Base-by-base conservation (phyloP, 2,888 invertebrate genomes). In the Atrina japonica region DNA sequence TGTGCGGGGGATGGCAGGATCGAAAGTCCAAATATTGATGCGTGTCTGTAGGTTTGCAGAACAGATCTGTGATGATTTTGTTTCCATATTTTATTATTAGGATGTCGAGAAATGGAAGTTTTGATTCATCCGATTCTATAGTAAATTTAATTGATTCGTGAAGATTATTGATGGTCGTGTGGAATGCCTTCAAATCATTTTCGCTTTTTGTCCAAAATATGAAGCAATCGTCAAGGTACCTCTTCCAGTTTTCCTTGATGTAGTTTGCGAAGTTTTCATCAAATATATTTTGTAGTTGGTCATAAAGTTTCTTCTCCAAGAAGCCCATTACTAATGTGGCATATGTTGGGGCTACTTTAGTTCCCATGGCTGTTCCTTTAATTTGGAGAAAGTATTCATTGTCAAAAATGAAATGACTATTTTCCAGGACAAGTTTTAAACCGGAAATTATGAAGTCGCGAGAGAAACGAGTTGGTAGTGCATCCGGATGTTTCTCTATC, bases 341-440 rank as follows among this genome's bases (percentile, higher is more conserved):
- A 7, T 66, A 67, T 27, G 70, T 70, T 47, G 70, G 64, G 3
- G 64, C 65, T 5, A 60, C 66, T 11, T 55, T 70, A 52, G 67
- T 74, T 6, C 67, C 60, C 18, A 70, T 74, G 67, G 64, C 70
- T 9, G 60, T 23, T 9, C 25, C 43, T 11, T 35, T 29, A 18
- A 50, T 35, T 50, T 27, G 47, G n/a, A 5, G 27, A 49, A 16
- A 63, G 16, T 29, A 16, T 35, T 52, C 25, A 11, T 21, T 25
- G 52, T 40, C 21, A 50, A 63, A 63, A 63, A 43, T 16, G 23
- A 43, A 52, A 16, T n/a, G 14, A 30, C 55, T 45, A 27, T 55
- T 45, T 11, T 55, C 65, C 41, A 64, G 18, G 1, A 61, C 35
- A 21, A 61, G 25, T 49, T 30, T 49, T 1, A 49, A 1, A 25